Percentiles rank a stretch among this genome's conserved stretches.
Evolutionary conservation across 1,140 invertebrate genomes (phyloP).

Genomic region (Euura lappo): DNA sequence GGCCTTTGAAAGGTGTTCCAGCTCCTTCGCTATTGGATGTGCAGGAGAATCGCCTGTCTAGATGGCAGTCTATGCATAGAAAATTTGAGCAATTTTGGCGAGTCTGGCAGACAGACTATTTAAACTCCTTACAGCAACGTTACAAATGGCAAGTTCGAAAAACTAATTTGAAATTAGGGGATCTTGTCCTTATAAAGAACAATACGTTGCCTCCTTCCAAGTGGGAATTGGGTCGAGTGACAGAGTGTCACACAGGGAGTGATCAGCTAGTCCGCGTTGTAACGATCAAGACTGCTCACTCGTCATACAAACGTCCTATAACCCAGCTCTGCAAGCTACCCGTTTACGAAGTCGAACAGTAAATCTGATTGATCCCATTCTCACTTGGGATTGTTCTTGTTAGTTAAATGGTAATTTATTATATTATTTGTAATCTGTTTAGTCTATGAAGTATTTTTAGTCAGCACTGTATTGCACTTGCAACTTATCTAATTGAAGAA

Average conservation of each 20-base stretch:
- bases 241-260: slow-evolving; percentile 18
- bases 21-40: slow-evolving; percentile 15
- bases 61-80: slow-evolving; percentile 33
- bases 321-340: too few relatives aligned
- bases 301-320: not conserved
- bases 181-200: slow-evolving; percentile 18
- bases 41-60: slow-evolving; percentile 20
- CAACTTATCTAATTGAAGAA: too few relatives aligned
- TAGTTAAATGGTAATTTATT: too few relatives aligned
- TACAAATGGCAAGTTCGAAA: slow-evolving; percentile 18
- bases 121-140: slow-evolving; percentile 23
- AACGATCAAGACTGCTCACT: slow-evolving; percentile 11
- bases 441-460: too few relatives aligned
- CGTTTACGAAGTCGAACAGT: too few relatives aligned
- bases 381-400: too few relatives aligned
- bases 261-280: slow-evolving; percentile 17
- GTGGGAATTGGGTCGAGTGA: slow-evolving; percentile 20
- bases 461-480: too few relatives aligned
- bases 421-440: too few relatives aligned
- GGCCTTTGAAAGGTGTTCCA: slow-evolving; percentile 16
- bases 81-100: slow-evolving; percentile 35
- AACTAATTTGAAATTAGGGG: slow-evolving; percentile 9
- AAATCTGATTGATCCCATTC: too few relatives aligned
- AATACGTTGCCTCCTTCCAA: slow-evolving; percentile 14
- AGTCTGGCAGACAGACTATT: slow-evolving; percentile 34